Percentiles rank a stretch among this genome's conserved stretches.
phyloP scores from a whole-genome alignment of 2,113 vertebrate species.

The Misgurnus anguillicaudatus region DNA sequence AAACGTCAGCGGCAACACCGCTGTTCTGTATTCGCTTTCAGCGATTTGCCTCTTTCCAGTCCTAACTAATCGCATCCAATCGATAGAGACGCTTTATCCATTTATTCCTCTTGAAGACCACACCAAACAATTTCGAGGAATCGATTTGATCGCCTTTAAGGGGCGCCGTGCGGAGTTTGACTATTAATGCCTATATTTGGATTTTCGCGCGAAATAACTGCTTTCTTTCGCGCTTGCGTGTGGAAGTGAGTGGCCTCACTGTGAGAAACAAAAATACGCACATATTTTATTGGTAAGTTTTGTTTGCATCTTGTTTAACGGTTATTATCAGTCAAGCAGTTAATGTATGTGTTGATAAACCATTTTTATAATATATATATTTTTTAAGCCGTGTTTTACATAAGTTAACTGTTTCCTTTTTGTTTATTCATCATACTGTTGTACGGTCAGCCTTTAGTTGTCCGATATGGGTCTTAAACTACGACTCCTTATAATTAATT shows the following conservation, averaged over 20 bases:
- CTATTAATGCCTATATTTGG: constrained; percentile 57
- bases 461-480: no score
- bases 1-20: neutral
- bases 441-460: no score
- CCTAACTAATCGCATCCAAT: constrained; percentile 15
- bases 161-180: constrained; percentile 12
- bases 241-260: neutral
- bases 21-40: neutral
- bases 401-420: no score
- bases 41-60: neutral
- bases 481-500: neutral
- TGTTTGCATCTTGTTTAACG: neutral
- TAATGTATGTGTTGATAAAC: no score
- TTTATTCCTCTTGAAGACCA: constrained; percentile 38
- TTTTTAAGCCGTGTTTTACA: neutral
- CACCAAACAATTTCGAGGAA: constrained; percentile 38
- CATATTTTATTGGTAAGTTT: constrained; percentile 7
- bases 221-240: neutral
- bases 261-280: neutral
- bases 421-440: neutral
- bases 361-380: neutral
- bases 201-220: constrained; percentile 70
- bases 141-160: constrained; percentile 41
- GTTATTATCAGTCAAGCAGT: neutral
- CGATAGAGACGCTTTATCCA: constrained; percentile 42